phyloP scores from a whole-genome alignment of 2,113 vertebrate genomes.

The Erinaceus europaeus region DNA sequence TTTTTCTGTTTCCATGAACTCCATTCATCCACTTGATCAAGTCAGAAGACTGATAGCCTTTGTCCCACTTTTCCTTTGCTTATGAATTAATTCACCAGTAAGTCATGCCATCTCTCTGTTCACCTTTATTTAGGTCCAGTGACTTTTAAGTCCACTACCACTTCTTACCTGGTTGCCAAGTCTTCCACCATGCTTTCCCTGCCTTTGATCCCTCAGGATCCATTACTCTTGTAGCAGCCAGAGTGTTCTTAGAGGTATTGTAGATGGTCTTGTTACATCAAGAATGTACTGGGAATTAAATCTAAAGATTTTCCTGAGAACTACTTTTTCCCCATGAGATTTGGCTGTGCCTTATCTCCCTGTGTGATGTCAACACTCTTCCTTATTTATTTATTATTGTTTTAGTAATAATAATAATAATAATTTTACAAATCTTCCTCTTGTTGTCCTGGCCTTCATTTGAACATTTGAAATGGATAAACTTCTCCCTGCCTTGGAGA shows the following conservation, averaged over 20 bases:
- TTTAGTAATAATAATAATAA: too few species aligned
- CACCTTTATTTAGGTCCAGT: background rate
- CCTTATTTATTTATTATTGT: too few species aligned
- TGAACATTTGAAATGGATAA: background rate
- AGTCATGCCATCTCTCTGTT: background rate
- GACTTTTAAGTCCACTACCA: too few species aligned
- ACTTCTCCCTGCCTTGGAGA: background rate
- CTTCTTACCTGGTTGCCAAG: background rate
- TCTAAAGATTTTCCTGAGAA: background rate
- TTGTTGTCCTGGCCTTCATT: background rate
- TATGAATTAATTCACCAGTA: background rate
- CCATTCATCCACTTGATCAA: background rate
- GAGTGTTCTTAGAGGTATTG: background rate
- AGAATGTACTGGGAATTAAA: background rate
- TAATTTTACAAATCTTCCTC: background rate
- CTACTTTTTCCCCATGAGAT: fast-evolving
- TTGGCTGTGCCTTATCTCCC: background rate
- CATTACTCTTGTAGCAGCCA: background rate
- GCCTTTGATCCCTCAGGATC: background rate
- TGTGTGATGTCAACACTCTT: background rate
- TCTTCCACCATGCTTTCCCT: too few species aligned
- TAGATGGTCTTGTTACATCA: background rate
- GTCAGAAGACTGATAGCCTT: background rate
- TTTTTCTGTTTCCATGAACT: background rate
- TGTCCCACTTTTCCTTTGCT: too few species aligned